A percentile compares a stretch with the other conserved stretches of the same genome.
Evolutionary conservation across 2,888 invertebrate genomes (phyloP).

Genomic region (Heliconius erato): DNA sequence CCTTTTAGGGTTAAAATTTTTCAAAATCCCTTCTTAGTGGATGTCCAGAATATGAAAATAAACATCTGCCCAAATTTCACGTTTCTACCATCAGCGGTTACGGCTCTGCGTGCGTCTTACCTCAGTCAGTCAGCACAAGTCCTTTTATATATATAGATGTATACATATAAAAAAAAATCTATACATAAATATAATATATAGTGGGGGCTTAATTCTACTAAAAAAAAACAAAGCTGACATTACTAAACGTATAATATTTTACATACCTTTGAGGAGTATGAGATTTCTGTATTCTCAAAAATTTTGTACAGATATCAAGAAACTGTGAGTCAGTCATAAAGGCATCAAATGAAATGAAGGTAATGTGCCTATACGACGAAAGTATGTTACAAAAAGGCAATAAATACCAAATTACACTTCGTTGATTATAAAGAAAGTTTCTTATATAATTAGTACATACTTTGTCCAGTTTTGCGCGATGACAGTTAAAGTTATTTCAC

Average conservation of each 20-base stretch:
- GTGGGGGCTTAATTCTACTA: too few relatives aligned
- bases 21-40: too few relatives aligned
- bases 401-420: conserved; percentile 15
- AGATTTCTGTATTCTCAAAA: background rate
- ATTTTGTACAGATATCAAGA: background rate
- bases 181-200: too few relatives aligned
- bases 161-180: too few relatives aligned
- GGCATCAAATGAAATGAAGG: background rate
- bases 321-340: background rate
- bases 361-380: background rate
- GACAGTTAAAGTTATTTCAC: conserved; percentile 26
- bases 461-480: conserved; percentile 9
- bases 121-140: too few relatives aligned
- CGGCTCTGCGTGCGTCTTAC: too few relatives aligned
- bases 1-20: too few relatives aligned
- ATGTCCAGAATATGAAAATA: too few relatives aligned
- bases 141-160: too few relatives aligned
- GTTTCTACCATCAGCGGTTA: too few relatives aligned
- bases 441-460: conserved; percentile 23
- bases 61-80: too few relatives aligned
- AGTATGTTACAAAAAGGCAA: conserved; percentile 19
- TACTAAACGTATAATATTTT: background rate
- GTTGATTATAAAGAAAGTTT: conserved; percentile 20
- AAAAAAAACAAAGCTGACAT: background rate
- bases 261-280: background rate